Conservation (phyloP, 2,113 vertebrate genomes). For the Ictalurus punctatus region DNA sequence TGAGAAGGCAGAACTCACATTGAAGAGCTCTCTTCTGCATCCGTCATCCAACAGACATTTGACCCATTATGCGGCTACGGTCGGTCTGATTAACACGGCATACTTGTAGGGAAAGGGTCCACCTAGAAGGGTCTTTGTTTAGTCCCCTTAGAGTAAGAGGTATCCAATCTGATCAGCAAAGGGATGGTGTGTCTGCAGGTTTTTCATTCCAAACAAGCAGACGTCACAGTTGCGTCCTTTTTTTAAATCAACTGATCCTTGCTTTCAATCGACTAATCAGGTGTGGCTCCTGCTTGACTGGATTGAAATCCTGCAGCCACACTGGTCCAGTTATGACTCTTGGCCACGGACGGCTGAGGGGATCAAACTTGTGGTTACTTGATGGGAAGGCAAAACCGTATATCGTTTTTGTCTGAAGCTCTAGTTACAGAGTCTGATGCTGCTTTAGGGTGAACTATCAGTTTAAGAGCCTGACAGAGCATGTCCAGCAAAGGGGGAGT, state of each 20-base stretch:
- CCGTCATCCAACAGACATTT: not conserved
- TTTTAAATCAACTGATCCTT: not conserved
- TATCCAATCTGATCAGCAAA: not conserved
- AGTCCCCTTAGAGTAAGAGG: not conserved
- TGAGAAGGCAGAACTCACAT: not conserved
- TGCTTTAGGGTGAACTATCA: conserved; percentile 4
- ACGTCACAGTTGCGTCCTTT: not conserved
- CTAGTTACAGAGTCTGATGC: not conserved
- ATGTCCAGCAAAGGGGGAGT: conserved; percentile 24
- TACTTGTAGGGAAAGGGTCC: not conserved
- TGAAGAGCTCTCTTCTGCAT: not conserved
- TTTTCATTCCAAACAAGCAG: not conserved
- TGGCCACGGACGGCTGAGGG: not conserved
- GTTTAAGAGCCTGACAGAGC: not conserved
- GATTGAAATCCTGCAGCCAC: not conserved
- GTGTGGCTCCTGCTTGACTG: not conserved
- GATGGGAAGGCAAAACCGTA: not conserved
- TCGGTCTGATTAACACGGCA: not conserved
- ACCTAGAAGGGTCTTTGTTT: not conserved
- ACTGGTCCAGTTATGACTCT: not conserved
- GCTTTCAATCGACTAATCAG: not conserved
- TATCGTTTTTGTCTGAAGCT: not conserved
- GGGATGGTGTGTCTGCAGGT: not conserved
- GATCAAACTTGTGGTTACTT: not conserved
- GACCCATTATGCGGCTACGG: no score